Conservation (phyloP, 2,888 invertebrate genomes). For the Xanthostigma xanthostigma region DNA sequence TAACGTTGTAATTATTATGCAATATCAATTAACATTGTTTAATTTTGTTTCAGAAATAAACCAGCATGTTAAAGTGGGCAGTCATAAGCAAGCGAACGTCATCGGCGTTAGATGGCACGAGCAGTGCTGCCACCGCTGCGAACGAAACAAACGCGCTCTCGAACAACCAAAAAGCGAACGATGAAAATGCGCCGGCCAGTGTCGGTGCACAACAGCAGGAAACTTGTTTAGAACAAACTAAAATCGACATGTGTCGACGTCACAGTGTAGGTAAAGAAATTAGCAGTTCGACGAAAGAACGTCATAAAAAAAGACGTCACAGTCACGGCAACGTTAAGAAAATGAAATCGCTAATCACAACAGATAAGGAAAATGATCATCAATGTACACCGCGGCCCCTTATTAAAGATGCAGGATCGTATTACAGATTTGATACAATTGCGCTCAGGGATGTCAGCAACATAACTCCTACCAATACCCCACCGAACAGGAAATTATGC, state of each 20-base stretch:
- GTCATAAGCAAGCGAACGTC: slow-evolving; percentile 24
- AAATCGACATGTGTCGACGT: slow-evolving; percentile 23
- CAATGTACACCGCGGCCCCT: slow-evolving; percentile 41
- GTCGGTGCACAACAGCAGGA: slow-evolving; percentile 4
- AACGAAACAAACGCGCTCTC: neutral
- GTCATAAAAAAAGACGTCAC: slow-evolving; percentile 19
- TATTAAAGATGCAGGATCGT: slow-evolving; percentile 29
- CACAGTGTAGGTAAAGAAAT: neutral
- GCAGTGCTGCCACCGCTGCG: slow-evolving; percentile 8
- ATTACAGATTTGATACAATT: slow-evolving; percentile 25
- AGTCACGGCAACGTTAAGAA: slow-evolving; percentile 26
- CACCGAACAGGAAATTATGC: neutral
- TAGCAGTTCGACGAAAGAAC: neutral
- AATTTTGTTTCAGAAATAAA: slow-evolving; percentile 4
- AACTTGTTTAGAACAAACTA: slow-evolving; percentile 1
- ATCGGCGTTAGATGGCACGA: slow-evolving; percentile 14
- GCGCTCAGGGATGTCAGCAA: slow-evolving; percentile 45
- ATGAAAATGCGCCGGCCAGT: slow-evolving; percentile 4
- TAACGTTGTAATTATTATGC: too few relatives aligned
- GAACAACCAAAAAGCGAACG: neutral
- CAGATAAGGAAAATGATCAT: slow-evolving; percentile 40
- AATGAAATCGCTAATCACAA: slow-evolving; percentile 24
- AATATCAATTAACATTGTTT: neutral
- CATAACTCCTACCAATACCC: slow-evolving; percentile 32
- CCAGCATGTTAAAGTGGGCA: slow-evolving; percentile 47